phyloP scores from a whole-genome alignment of 2,888 invertebrate genomes.

The Patella ulyssiponensis region DNA sequence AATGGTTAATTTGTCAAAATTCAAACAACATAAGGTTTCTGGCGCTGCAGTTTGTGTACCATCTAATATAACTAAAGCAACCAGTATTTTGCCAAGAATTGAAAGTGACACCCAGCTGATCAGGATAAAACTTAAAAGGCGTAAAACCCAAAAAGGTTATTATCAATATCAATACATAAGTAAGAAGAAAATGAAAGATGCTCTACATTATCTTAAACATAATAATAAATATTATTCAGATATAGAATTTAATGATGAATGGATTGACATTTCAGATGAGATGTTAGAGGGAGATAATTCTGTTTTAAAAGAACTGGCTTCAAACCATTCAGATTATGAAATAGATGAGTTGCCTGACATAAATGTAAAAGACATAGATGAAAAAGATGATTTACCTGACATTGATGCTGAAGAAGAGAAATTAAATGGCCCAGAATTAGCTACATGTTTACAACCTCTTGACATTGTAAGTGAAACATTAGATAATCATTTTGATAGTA shows the following conservation, averaged over 20 bases:
- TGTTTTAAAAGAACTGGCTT: not conserved
- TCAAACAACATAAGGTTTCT: conserved; percentile 24
- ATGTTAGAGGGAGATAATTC: not conserved
- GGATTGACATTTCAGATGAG: not conserved
- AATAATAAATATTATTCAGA: conserved; percentile 12
- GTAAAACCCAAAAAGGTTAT: not conserved
- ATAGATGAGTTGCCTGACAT: not conserved
- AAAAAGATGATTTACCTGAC: not conserved
- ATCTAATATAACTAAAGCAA: not conserved
- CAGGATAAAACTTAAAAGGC: not conserved
- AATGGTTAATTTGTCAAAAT: conserved; percentile 27
- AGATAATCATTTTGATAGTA: conserved; percentile 26
- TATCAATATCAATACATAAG: not conserved
- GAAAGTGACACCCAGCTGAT: not conserved
- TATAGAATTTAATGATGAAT: conserved; percentile 4
- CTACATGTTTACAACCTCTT: conserved; percentile 35
- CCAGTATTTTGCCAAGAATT: not conserved
- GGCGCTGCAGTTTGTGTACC: conserved; percentile 32
- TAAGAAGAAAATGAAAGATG: not conserved
- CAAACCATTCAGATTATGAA: not conserved
- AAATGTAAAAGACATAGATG: not conserved
- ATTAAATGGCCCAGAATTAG: not conserved
- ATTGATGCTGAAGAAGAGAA: not conserved
- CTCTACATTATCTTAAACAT: conserved; percentile 6
- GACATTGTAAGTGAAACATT: conserved; percentile 29